Evolutionary conservation across 2,888 invertebrate species (phyloP), one percentile per base, ranked within the genome.

Genomic region (Leptinotarsa juncta): DNA sequence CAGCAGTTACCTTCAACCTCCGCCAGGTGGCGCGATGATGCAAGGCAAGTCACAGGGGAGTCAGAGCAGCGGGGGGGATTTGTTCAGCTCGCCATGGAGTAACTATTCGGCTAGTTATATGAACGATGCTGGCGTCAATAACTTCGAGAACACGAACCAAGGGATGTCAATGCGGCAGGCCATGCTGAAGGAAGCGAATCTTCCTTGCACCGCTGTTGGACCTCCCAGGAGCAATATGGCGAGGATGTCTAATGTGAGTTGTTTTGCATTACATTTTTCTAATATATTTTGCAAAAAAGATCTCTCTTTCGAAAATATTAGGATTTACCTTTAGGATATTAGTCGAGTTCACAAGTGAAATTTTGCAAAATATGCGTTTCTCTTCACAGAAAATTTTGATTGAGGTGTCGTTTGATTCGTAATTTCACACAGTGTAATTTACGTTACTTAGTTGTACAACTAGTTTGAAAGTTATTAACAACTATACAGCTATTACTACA

Each of bases 121-220:
- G 70, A 74, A 68, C 53, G 77, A 75, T 3, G 72, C 73, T 10
- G 68, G 55, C 10, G 65, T 67, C 15, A 57, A 71, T 55, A 69
- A 68, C 15, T 75, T 65, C 60, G 75, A 78, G 26, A 75, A 67
- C 18, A 55, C 71, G 49, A 75, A 72, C 53, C 78, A 80, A 69
- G 74, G 82, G 67, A 83, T 87, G 82, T 86, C 87, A 1, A 84
- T 87, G 82, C 78, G 88, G 65, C 88, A 88, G 76, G 86, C 87
- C 3, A 88, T 88, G 88, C 73, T 88, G 51, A 88, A 88, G 73
- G 88, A 88, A 79, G 84, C 85, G 3, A 84, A 83, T 75, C 79
- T 77, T 48, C 81, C 77, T 49, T 81, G 75, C 65, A 75, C 51
- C 18, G 79, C 66, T 48, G 81, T 68, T 67, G 79, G 77, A 5